Conservation (phyloP, 2,888 invertebrate species). For the Lochmaea capreae region DNA sequence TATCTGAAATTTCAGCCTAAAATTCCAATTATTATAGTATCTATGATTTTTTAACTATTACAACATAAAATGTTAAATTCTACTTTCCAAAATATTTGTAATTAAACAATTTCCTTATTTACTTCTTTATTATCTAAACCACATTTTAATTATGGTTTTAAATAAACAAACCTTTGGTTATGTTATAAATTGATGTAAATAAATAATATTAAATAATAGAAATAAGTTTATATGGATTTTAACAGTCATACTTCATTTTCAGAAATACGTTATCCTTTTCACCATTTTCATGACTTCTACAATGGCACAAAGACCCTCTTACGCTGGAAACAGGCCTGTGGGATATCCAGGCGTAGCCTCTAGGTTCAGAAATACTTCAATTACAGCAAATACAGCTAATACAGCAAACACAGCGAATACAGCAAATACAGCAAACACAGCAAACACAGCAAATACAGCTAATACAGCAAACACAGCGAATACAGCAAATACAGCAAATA, state of each 20-base stretch:
- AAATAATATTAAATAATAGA: too few species aligned
- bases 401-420: not conserved
- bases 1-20: too few species aligned
- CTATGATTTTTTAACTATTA: too few species aligned
- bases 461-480: not conserved
- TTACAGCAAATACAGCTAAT: not conserved
- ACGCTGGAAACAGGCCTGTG: constrained; percentile 3
- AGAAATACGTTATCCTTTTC: not conserved
- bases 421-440: not conserved
- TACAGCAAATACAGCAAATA: not conserved
- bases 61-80: too few species aligned
- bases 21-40: too few species aligned
- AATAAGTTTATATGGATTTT: too few species aligned
- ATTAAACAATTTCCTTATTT: too few species aligned
- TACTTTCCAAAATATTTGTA: too few species aligned
- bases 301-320: constrained; percentile 3
- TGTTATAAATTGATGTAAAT: too few species aligned
- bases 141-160: too few species aligned
- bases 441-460: not conserved
- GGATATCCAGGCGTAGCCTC: constrained; percentile 68
- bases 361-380: constrained; percentile 60
- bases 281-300: not conserved
- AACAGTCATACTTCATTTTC: not conserved
- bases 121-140: too few species aligned
- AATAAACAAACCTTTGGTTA: too few species aligned